Percentiles rank a stretch among this genome's conserved stretches.
Evolutionary conservation across 2,888 invertebrate species (phyloP).

Genomic region (Macropis europaea): DNA sequence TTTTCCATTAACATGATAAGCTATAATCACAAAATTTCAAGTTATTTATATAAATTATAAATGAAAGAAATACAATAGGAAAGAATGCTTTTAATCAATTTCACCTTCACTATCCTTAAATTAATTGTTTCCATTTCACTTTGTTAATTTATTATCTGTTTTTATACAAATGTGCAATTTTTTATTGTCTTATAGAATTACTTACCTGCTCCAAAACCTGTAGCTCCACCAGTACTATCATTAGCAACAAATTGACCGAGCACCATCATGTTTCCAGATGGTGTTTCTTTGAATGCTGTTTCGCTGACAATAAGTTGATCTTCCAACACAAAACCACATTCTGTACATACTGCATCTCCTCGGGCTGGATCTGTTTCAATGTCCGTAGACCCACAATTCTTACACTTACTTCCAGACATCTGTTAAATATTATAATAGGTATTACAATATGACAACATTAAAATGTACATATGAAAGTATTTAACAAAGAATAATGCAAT

Average conservation of each 20-base stretch:
- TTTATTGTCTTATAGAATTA: slow-evolving; percentile 2
- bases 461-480: background rate
- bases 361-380: slow-evolving; percentile 97
- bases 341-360: slow-evolving; percentile 97
- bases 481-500: background rate
- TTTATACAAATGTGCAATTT: too few species aligned
- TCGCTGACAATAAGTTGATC: slow-evolving; percentile 98
- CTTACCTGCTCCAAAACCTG: slow-evolving; percentile 88
- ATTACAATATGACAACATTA: too few species aligned
- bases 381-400: slow-evolving; percentile 93
- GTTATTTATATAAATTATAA: background rate
- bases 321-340: slow-evolving; percentile 97
- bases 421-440: slow-evolving; percentile 27
- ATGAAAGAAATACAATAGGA: background rate
- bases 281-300: slow-evolving; percentile 96
- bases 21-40: slow-evolving; percentile 76
- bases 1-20: slow-evolving; percentile 90
- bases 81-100: too few species aligned
- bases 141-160: too few species aligned
- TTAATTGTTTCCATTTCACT: too few species aligned
- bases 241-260: slow-evolving; percentile 96
- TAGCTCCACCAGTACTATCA: slow-evolving; percentile 92
- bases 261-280: slow-evolving; percentile 92
- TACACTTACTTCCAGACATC: slow-evolving; percentile 89
- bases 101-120: too few species aligned